Percentiles rank a stretch among this genome's conserved stretches.
Evolutionary conservation across 2,113 vertebrate genomes (phyloP).

Genomic region (Fregata magnificens): DNA sequence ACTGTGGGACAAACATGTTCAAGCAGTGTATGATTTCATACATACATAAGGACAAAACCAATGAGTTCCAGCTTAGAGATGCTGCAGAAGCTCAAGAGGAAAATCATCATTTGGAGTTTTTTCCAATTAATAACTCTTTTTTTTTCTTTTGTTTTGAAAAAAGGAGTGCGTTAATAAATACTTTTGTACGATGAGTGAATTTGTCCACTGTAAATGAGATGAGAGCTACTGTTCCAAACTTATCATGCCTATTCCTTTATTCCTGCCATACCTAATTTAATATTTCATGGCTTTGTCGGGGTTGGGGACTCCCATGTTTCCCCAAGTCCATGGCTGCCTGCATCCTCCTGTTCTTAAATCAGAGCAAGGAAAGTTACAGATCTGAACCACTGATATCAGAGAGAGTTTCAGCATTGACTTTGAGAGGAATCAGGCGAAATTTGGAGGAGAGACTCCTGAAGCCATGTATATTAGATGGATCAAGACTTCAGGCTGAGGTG

Average conservation of each 20-base stretch:
- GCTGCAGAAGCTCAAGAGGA: neutral
- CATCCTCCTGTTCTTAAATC: neutral
- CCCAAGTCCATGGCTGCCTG: neutral
- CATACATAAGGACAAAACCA: neutral
- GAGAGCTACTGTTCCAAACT: neutral
- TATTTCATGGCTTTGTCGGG: neutral
- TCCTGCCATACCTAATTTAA: neutral
- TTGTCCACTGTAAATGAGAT: neutral
- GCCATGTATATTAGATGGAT: neutral
- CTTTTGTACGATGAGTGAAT: neutral
- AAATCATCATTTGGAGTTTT: neutral
- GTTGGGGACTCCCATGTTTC: neutral
- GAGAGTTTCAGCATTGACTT: neutral
- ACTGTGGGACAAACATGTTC: neutral
- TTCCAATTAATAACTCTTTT: neutral
- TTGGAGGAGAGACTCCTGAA: neutral
- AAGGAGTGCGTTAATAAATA: fast-evolving
- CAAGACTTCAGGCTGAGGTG: neutral
- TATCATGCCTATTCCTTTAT: neutral
- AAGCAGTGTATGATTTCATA: neutral
- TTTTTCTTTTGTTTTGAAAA: neutral
- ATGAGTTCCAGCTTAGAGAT: neutral
- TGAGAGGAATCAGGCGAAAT: neutral
- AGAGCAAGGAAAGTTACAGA: neutral
- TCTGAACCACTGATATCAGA: neutral